These are phyloP conservation scores for Dromas ardeola DNA, from an alignment of 2,113 vertebrate genomes.

Conservation along the genomic window DNA sequence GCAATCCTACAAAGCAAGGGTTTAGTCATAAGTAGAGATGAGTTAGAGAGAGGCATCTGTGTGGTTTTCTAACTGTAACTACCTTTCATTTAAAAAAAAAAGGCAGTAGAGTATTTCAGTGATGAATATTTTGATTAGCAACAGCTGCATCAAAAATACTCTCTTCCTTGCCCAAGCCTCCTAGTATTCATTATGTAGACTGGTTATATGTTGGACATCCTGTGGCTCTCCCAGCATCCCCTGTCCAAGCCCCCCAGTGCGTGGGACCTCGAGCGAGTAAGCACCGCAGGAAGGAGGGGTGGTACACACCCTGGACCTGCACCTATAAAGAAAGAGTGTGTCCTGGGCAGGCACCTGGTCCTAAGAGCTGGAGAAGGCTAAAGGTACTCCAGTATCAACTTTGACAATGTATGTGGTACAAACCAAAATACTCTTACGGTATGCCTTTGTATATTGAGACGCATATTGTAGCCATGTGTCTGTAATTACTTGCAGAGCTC, in stretches of 20 bases:
- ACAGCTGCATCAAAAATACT: not conserved
- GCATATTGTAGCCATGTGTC: not conserved
- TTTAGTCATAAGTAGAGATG: not conserved
- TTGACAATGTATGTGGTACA: not conserved
- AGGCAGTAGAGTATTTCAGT: not conserved
- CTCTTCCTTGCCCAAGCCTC: not conserved
- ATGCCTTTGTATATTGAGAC: not conserved
- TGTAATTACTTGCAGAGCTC: accelerated
- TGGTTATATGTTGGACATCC: not conserved
- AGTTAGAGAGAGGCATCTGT: not conserved
- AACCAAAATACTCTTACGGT: not conserved
- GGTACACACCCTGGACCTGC: not conserved
- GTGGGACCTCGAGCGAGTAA: accelerated
- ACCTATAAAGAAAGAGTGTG: accelerated
- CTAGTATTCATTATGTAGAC: not conserved
- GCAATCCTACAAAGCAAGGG: not conserved
- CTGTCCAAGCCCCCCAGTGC: not conserved
- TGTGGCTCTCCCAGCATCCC: accelerated
- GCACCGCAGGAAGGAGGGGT: too few relatives aligned
- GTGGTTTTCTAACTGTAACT: not conserved
- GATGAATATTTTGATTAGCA: not conserved
- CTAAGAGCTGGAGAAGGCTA: not conserved
- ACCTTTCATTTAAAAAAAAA: not conserved
- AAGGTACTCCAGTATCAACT: not conserved
- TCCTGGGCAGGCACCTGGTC: not conserved